Evolutionary conservation across 2,797 vertebrate genomes (phyloP).

Genomic region (Ctenosaura bakeri): DNA sequence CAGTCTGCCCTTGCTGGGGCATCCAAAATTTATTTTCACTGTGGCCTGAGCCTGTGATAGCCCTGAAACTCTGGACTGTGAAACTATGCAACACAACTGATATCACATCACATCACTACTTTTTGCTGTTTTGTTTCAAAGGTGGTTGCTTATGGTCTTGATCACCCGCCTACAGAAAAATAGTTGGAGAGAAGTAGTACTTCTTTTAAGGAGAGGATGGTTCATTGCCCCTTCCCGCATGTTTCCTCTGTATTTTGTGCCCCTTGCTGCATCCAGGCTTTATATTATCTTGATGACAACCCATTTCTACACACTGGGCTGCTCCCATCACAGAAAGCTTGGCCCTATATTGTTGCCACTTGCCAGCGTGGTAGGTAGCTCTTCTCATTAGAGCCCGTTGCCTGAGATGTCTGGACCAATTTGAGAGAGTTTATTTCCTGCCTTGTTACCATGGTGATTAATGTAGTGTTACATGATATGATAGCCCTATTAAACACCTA

Average conservation of each 20-base stretch:
- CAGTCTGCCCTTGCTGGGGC: too few species aligned
- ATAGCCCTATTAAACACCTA: conserved; percentile 69
- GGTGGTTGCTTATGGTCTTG: background rate
- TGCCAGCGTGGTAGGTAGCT: conserved; percentile 52
- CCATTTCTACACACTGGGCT: background rate
- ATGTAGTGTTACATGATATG: conserved; percentile 45
- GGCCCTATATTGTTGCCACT: conserved; percentile 52
- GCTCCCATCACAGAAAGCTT: background rate
- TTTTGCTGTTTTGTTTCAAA: background rate
- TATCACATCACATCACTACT: too few species aligned
- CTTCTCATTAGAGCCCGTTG: background rate
- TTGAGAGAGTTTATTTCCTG: conserved; percentile 65
- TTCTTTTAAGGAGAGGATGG: background rate
- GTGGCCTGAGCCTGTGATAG: too few species aligned
- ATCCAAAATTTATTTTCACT: too few species aligned
- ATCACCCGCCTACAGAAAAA: background rate
- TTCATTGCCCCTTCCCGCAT: too few species aligned
- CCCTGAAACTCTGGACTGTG: background rate
- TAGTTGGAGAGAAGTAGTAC: too few species aligned
- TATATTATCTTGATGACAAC: background rate
- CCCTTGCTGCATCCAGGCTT: background rate
- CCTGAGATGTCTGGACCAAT: conserved; percentile 51
- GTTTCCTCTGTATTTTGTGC: background rate
- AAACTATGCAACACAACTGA: background rate
- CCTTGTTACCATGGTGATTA: conserved; percentile 72